These are phyloP conservation scores for Plagodis pulveraria DNA, from an alignment of 2,888 invertebrate species.

Conservation along the genomic window DNA sequence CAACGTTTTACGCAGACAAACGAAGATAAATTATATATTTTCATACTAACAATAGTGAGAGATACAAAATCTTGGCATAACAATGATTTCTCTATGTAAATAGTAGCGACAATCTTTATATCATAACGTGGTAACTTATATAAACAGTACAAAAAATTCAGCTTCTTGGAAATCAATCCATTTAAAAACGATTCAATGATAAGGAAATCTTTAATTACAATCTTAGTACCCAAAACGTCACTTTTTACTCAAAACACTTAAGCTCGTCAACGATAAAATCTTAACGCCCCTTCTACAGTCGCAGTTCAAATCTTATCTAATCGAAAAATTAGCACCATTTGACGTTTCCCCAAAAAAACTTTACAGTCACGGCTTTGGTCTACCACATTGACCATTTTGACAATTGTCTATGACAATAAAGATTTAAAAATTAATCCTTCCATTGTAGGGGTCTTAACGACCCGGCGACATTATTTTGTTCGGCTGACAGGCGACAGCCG, in stretches of 20 bases:
- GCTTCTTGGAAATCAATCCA: no score
- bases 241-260: background rate
- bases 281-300: background rate
- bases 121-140: no score
- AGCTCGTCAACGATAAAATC: background rate
- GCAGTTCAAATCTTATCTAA: constrained; percentile 18
- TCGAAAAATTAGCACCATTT: constrained; percentile 37
- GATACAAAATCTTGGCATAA: no score
- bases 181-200: background rate
- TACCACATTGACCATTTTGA: constrained; percentile 43
- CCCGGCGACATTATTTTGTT: constrained; percentile 36
- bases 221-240: background rate
- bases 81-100: no score
- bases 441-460: constrained; percentile 44
- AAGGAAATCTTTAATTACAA: background rate
- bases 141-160: no score
- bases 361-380: constrained; percentile 13
- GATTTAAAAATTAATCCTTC: constrained; percentile 52
- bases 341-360: constrained; percentile 33
- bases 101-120: no score
- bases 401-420: constrained; percentile 49
- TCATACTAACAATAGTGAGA: no score
- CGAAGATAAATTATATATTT: no score
- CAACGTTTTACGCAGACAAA: no score
- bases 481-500: constrained; percentile 23